Conservation (phyloP, 2,888 invertebrate genomes). For the Pachymerium ferrugineum region DNA sequence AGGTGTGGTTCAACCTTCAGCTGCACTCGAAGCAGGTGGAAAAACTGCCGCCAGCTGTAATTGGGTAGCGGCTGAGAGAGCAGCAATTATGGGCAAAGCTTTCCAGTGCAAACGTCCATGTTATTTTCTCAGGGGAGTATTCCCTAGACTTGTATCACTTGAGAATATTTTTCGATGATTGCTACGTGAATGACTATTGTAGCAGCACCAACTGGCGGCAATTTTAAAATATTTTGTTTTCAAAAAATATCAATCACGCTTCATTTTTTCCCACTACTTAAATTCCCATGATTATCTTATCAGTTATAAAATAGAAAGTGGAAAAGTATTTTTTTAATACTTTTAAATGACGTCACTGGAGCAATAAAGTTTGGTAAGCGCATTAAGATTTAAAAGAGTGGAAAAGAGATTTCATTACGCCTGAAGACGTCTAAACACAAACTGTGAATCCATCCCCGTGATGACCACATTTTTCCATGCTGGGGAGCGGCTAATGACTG, state of each 20-base stretch:
- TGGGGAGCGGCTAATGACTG: slow-evolving; percentile 27
- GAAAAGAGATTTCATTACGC: slow-evolving; percentile 20
- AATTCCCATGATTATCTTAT: too few relatives aligned
- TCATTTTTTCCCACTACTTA: too few relatives aligned
- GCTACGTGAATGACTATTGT: not conserved
- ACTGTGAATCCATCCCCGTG: slow-evolving; percentile 3
- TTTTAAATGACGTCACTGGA: not conserved
- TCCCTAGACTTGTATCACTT: slow-evolving; percentile 22
- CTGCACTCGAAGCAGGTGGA: slow-evolving; percentile 22
- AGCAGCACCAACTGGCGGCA: not conserved
- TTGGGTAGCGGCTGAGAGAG: slow-evolving; percentile 27
- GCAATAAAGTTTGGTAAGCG: not conserved
- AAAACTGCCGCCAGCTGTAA: slow-evolving; percentile 23
- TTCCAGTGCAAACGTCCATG: slow-evolving; percentile 3
- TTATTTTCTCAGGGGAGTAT: slow-evolving; percentile 24
- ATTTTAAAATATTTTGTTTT: too few relatives aligned
- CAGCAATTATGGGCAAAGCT: slow-evolving; percentile 14
- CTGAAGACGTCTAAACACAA: not conserved
- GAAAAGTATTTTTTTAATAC: not conserved
- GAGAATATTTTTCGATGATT: slow-evolving; percentile 17
- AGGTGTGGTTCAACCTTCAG: slow-evolving; percentile 23
- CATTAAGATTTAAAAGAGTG: not conserved
- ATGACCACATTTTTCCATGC: slow-evolving; percentile 22
- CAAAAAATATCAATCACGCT: too few relatives aligned
- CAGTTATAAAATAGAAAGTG: too few relatives aligned